Base-by-base conservation (phyloP, 2,113 vertebrate genomes). In the Piliocolobus tephrosceles region DNA sequence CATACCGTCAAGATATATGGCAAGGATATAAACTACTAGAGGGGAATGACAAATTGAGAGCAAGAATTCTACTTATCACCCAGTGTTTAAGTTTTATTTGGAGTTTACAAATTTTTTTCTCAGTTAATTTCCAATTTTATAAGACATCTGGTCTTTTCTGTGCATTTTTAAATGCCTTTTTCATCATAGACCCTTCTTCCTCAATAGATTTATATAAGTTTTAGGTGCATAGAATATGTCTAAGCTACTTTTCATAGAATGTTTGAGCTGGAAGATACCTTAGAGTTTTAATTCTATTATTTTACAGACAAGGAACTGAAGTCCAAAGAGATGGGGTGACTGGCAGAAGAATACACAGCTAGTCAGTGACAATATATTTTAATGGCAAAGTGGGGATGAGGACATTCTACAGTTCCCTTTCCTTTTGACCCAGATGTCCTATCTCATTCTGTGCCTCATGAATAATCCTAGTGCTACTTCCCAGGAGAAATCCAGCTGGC, bases 71-170 rank as follows among this genome's bases (percentile, higher is more conserved):
- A 2, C 45, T 84, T 80, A 50, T 81, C 6, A 16, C 9, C 12
- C 25, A 72, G 30, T 82, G 32, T 35, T 90, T 66, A 45, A 40
- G 14, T 75, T 79, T 38, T 73, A 4, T 58, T 81, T 58, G n/a
- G 35, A 52, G 32, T 57, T 93, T 91, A 22, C 58, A 3, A 17
- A 17, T 45, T 50, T 61, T 84, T 57, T 82, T 58, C 35, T 66
- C 25, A 79, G 32, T 95, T 87, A 12, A 64, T 13, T 95, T 94
- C 10, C 55, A 80, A 85, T 88, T 97, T 93, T 80, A 38, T 72
- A 86, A 92, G 40, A 10, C 25, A 91, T 3, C 17, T 90, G 4
- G 20, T 78, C 11, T 88, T 88, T 95, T 66, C 50, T 78, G 22
- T 88, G 27, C 50, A 61, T 79, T 96, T 94, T 79, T 35, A 43